These are phyloP conservation scores for Bombus vancouverensis DNA, from an alignment of 1,140 invertebrate genomes.

Conservation along the genomic window DNA sequence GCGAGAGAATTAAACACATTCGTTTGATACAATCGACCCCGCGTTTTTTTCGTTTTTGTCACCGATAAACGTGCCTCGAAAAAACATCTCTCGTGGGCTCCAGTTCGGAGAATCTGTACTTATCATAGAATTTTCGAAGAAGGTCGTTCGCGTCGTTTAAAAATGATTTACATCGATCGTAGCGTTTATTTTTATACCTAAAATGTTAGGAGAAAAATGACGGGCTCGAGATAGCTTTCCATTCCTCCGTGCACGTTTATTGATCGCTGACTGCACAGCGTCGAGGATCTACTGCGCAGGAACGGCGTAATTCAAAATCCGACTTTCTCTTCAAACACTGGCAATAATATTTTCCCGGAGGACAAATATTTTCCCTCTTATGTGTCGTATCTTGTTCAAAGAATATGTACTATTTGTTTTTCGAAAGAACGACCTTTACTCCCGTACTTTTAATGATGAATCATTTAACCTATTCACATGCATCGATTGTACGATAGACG, in stretches of 20 bases:
- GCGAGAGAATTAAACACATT: background rate
- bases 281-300: conserved; percentile 7
- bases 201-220: background rate
- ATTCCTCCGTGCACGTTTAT: background rate
- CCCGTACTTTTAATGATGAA: background rate
- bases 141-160: background rate
- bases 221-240: background rate
- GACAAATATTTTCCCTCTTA: background rate
- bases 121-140: background rate
- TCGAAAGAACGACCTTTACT: background rate
- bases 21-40: background rate
- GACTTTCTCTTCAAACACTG: conserved; percentile 18
- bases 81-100: background rate
- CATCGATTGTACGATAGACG: background rate
- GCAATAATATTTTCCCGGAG: background rate
- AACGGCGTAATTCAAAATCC: conserved; percentile 30
- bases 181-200: background rate
- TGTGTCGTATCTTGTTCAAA: background rate
- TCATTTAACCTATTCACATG: too few species aligned
- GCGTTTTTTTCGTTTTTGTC: background rate
- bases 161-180: background rate
- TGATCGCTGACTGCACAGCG: conserved; percentile 19
- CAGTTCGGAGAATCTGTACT: background rate
- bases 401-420: background rate
- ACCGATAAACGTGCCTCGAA: background rate